Conservation (phyloP, 2,797 vertebrate species). For the Pangasius sanitwongsei region DNA sequence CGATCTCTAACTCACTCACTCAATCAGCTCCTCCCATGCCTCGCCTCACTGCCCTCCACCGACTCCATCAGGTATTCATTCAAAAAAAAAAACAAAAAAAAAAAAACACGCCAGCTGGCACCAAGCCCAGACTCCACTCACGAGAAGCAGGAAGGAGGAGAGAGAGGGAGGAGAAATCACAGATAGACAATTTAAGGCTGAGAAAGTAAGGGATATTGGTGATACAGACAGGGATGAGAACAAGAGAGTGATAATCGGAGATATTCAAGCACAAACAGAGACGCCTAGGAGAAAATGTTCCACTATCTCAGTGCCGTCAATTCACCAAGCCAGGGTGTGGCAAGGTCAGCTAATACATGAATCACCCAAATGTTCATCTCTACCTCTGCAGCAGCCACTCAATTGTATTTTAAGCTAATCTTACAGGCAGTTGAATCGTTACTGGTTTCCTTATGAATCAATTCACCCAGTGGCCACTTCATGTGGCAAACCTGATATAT, state of each 20-base stretch:
- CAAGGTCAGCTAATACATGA: background rate
- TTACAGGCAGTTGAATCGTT: background rate
- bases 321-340: background rate
- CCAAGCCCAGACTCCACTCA: constrained; percentile 70
- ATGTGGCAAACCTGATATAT: background rate
- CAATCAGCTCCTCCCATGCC: constrained; percentile 69
- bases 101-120: constrained; percentile 76
- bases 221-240: constrained; percentile 52
- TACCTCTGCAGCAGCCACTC: background rate
- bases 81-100: constrained; percentile 81
- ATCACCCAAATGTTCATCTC: background rate
- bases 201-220: constrained; percentile 53
- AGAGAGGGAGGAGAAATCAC: constrained; percentile 57
- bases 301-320: constrained; percentile 6
- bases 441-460: background rate
- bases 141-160: constrained; percentile 54
- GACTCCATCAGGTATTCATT: constrained; percentile 93
- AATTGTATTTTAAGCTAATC: background rate
- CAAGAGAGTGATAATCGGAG: constrained; percentile 30
- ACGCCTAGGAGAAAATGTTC: constrained; percentile 34
- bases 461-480: background rate
- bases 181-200: constrained; percentile 60
- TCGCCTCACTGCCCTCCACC: constrained; percentile 72
- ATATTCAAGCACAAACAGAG: constrained; percentile 32
- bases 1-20: constrained; percentile 58